Base-by-base conservation (phyloP, 2,888 invertebrate species). In the Caenorhabditis doughertyi region DNA sequence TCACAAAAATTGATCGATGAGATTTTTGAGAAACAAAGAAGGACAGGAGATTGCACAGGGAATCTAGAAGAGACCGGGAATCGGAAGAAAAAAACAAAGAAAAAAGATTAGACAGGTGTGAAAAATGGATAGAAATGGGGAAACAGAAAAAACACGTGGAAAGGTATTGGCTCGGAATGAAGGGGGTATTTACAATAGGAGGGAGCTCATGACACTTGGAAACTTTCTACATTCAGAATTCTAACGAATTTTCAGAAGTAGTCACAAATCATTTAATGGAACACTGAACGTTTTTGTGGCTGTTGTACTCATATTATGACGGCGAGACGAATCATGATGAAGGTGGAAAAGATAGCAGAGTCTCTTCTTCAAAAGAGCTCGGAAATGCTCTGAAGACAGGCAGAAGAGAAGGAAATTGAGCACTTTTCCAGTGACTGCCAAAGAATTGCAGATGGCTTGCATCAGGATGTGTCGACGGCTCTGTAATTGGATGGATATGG, bases 331-430 rank as follows among this genome's bases (percentile, higher is more conserved):
- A 9, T 70, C 55, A 16, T 39, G 55, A 25, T 64, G 64, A 3
- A 71, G 67, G 42, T 60, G 70, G 39, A 79, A 67, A 8, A 83
- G 39, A 27, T 79, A 79, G 60, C 77, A 58, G 11, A 83, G 65
- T 4, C 86, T 80, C 49, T 85, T 79, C 35, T 82, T 79, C 21
- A 88, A 81, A 65, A 87, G 83, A 3, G 83, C 81, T 16, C 88
- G 86, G 74, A 88, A 88, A 56, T 87, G 87, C 29, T 84, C 82
- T n/a, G 88, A 88, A 0, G 87, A 86, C 13, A 85, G 84, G 62
- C 87, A 88, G 77, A 88, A 88, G 32, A 88, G 84, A 11, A 88
- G 79, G 65, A 88, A 88, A 77, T 88, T 88, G 44, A 88, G 85
- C 1, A 88, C 88, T 81, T 88, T 88, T 44, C 88, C 88, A 23